Evolutionary conservation across 2,888 invertebrate genomes (phyloP), one percentile per base, ranked within the genome.

Genomic region (Stegana nigrithorax): DNA sequence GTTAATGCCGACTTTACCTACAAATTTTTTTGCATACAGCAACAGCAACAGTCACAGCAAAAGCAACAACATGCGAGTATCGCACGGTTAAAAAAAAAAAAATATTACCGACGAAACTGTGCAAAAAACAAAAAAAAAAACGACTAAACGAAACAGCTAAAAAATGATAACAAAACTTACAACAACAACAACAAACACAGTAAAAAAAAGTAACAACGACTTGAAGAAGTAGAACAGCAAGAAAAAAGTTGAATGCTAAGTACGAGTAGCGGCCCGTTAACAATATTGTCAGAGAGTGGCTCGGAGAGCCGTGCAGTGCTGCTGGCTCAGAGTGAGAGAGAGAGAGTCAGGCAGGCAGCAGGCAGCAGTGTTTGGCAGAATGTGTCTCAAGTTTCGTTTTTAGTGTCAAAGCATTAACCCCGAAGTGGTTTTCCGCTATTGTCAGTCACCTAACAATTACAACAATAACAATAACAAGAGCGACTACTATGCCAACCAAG

Each of bases 301-400:
- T 6, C 50, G 36, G 14, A 36, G 2, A 6, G 36, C 14, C 36
- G 36, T 14, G 12, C 10, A n/a, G 10, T 32, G 2, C 32, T 47
- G 23, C 12, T 47, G 2, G 25, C 25, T 47, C 17, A 6, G 6
- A 42, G 17, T 42, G 32, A n/a, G 12, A 42, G 17, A 42, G n/a
- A n/a, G 42, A 14, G 17, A 1, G n/a, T 53, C n/a, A 53, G 29
- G n/a, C n/a, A n/a, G n/a, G n/a, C n/a, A 53, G 27, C 25, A 29
- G 51, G 17, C 51, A 29, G 4, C 4, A 19, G 39, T n/a, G 2
- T n/a, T n/a, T n/a, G 14, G 45, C 42, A 59, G 27, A 25, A 53
- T n/a, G 25, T 63, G 55, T 66, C 69, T 78, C 68, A 44, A 63
- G 66, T 71, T 69, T 65, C 71, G 59, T 58, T 59, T 63, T 63